phyloP scores from a whole-genome alignment of 2,797 vertebrate genomes.

The Lerista edwardsae region DNA sequence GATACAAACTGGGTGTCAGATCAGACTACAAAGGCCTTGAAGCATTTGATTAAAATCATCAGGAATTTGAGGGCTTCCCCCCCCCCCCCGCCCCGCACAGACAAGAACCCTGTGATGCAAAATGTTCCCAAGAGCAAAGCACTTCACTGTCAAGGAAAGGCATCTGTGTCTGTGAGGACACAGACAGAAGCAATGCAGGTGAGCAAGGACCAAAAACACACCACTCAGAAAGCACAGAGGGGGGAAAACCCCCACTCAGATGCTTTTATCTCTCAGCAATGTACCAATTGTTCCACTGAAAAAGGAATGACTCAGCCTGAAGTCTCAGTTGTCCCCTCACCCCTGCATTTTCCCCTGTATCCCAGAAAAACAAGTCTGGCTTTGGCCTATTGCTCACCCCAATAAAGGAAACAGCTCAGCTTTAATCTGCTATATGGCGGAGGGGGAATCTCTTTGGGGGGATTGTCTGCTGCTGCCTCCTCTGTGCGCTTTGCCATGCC shows the following conservation, averaged over 20 bases:
- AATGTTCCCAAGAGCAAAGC: neutral
- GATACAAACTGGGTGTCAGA: neutral
- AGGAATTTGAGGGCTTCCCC: neutral
- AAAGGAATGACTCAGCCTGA: slow-evolving; percentile 34
- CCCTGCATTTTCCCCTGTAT: slow-evolving; percentile 18
- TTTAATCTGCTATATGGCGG: slow-evolving; percentile 34
- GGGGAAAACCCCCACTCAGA: slow-evolving; percentile 12
- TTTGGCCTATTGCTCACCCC: slow-evolving; percentile 34
- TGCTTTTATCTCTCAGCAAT: slow-evolving; percentile 9
- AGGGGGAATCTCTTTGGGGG: neutral
- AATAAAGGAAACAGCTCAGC: slow-evolving; percentile 21
- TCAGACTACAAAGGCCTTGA: neutral
- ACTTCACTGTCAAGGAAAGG: neutral
- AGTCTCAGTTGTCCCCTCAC: slow-evolving; percentile 10
- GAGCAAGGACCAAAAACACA: slow-evolving; percentile 33
- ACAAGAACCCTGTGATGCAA: neutral
- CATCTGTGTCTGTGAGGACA: neutral
- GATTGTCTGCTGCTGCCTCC: neutral
- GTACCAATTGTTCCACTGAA: slow-evolving; percentile 18
- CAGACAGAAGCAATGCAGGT: neutral
- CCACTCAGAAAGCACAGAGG: slow-evolving; percentile 18
- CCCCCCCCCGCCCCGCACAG: too few relatives aligned
- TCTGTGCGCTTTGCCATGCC: neutral
- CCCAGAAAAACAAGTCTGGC: neutral
- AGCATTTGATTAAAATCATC: neutral